Evolutionary conservation across 2,113 vertebrate genomes (phyloP).

Genomic region (Cranoglanis bouderius): DNA sequence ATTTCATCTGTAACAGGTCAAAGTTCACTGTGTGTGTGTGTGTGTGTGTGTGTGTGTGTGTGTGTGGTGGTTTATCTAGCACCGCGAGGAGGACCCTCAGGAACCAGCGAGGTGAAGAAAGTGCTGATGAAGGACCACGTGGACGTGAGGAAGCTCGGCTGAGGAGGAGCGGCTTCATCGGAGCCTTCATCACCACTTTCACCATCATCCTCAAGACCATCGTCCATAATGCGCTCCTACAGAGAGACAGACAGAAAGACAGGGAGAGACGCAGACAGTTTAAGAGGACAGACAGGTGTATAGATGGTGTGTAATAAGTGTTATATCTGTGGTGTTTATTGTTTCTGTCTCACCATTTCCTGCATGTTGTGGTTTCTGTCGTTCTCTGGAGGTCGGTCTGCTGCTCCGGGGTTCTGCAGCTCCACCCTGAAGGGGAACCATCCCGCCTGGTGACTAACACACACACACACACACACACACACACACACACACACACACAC

Average conservation of each 20-base stretch:
- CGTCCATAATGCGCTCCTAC: slow-evolving; percentile 96
- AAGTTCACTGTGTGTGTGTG: background rate
- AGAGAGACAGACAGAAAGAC: slow-evolving; percentile 34
- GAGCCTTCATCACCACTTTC: slow-evolving; percentile 79
- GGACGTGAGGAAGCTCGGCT: slow-evolving; percentile 83
- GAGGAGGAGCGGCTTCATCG: slow-evolving; percentile 73
- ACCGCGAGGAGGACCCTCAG: slow-evolving; percentile 87
- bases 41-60: background rate
- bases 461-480: slow-evolving; percentile 42
- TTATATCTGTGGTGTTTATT: background rate
- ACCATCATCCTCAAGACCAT: slow-evolving; percentile 82
- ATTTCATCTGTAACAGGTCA: background rate
- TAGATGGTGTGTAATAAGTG: background rate
- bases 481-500: slow-evolving; percentile 41
- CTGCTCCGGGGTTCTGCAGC: slow-evolving; percentile 74
- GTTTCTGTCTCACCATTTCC: slow-evolving; percentile 82
- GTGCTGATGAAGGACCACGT: slow-evolving; percentile 94
- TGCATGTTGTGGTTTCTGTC: slow-evolving; percentile 85
- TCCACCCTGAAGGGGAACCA: slow-evolving; percentile 93
- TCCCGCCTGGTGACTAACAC: slow-evolving; percentile 87
- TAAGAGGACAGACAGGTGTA: background rate
- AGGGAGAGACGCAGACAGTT: background rate
- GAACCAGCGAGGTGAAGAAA: slow-evolving; percentile 95
- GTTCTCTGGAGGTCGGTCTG: slow-evolving; percentile 72
- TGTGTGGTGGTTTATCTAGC: slow-evolving; percentile 77